phyloP scores from a whole-genome alignment of 1,140 invertebrate species.

The Drosophila nigrodunni region DNA sequence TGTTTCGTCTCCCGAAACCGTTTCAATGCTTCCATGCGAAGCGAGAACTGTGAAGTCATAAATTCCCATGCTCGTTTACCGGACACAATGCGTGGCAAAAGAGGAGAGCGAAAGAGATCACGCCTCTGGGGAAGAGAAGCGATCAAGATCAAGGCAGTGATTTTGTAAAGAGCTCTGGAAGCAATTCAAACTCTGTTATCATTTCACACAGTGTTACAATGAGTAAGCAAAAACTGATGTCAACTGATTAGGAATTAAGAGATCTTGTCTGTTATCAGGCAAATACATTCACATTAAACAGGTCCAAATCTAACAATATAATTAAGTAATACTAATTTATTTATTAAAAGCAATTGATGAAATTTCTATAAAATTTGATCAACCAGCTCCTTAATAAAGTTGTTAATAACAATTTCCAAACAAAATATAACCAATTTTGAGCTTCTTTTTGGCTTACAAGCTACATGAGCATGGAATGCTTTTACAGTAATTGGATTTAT shows the following conservation, averaged over 20 bases:
- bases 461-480: not conserved
- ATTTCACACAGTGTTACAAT: slow-evolving; percentile 2
- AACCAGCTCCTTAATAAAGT: not conserved
- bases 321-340: slow-evolving; percentile 5
- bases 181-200: slow-evolving; percentile 6
- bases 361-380: not conserved
- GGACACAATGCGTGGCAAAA: slow-evolving; percentile 26
- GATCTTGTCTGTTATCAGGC: not conserved
- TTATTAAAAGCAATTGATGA: not conserved
- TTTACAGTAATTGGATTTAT: not conserved
- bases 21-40: slow-evolving; percentile 20
- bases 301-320: not conserved
- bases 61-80: slow-evolving; percentile 50
- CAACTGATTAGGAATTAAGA: slow-evolving; percentile 8
- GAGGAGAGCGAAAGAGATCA: slow-evolving; percentile 3
- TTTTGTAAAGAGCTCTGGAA: not conserved
- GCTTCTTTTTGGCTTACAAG: not conserved
- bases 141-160: slow-evolving; percentile 41
- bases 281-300: not conserved
- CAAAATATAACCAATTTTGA: not conserved
- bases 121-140: slow-evolving; percentile 42
- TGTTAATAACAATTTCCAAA: not conserved
- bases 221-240: not conserved
- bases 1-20: slow-evolving; percentile 6
- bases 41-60: slow-evolving; percentile 68